Percentiles rank a stretch among this genome's conserved stretches.
phyloP scores from a whole-genome alignment of 2,797 vertebrate species.

The Acrocephalus scirpaceus region DNA sequence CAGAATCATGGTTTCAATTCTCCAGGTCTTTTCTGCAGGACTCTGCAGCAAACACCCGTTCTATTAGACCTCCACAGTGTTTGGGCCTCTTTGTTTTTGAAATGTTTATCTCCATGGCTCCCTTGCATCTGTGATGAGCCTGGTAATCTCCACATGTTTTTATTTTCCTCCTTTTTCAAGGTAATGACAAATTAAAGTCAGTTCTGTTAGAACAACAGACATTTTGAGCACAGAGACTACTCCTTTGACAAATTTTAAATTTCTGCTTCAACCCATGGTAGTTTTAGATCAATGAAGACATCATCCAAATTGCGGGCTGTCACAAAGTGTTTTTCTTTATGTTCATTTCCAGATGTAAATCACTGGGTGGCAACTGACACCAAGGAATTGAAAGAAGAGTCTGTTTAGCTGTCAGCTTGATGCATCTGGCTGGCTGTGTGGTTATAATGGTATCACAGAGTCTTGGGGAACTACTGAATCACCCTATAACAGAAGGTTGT shows the following conservation, averaged over 20 bases:
- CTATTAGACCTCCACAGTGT: background rate
- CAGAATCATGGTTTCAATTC: background rate
- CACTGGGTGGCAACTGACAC: background rate
- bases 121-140: background rate
- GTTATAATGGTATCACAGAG: background rate
- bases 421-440: background rate
- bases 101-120: background rate
- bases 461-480: slow-evolving; percentile 26
- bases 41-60: background rate
- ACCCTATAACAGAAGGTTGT: background rate
- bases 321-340: background rate
- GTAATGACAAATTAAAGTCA: background rate
- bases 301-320: background rate
- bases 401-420: background rate
- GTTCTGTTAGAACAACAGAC: background rate
- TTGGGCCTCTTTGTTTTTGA: background rate
- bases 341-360: slow-evolving; percentile 8
- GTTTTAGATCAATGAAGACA: background rate
- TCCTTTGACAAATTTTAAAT: background rate
- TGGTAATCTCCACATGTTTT: background rate
- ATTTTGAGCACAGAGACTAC: background rate
- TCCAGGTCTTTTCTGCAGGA: background rate
- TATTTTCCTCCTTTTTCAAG: background rate
- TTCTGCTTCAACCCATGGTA: background rate
- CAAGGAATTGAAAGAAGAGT: background rate